Conservation (phyloP, 2,888 invertebrate genomes). For the Lissonota sp. region DNA sequence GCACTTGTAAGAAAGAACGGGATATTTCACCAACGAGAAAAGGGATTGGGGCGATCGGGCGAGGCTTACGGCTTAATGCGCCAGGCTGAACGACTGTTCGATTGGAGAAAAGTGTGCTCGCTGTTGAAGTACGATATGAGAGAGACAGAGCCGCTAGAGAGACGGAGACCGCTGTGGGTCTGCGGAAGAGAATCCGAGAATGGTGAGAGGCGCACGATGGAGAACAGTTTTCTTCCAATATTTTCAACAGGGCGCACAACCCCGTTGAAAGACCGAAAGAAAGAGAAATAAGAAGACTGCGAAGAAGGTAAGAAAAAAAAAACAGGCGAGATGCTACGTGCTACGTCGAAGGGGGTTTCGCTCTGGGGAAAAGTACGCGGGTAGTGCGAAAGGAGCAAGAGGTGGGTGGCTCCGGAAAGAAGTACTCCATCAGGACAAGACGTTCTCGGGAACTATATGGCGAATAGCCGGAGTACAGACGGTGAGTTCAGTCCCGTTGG, state of each 20-base stretch:
- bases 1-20: slow-evolving; percentile 39
- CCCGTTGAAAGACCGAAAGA: slow-evolving; percentile 30
- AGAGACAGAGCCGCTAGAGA: not conserved
- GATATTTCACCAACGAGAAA: slow-evolving; percentile 31
- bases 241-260: slow-evolving; percentile 38
- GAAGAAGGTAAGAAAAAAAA: slow-evolving; percentile 27
- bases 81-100: slow-evolving; percentile 49
- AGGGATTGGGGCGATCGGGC: not conserved
- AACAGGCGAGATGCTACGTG: slow-evolving; percentile 51
- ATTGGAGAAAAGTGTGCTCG: slow-evolving; percentile 44
- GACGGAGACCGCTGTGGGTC: slow-evolving; percentile 1
- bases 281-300: slow-evolving; percentile 24
- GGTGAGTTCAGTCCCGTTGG: slow-evolving; percentile 39
- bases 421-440: slow-evolving; percentile 46
- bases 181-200: slow-evolving; percentile 18
- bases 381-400: slow-evolving; percentile 34
- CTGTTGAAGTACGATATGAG: not conserved
- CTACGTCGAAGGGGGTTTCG: slow-evolving; percentile 37
- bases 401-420: slow-evolving; percentile 32
- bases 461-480: slow-evolving; percentile 26
- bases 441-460: slow-evolving; percentile 32
- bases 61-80: slow-evolving; percentile 54
- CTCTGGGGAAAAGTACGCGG: slow-evolving; percentile 30
- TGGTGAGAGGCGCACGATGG: slow-evolving; percentile 39
- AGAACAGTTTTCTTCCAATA: slow-evolving; percentile 61